Evolutionary conservation across 1,140 invertebrate genomes (phyloP).

Genomic region (Ips nitidus): DNA sequence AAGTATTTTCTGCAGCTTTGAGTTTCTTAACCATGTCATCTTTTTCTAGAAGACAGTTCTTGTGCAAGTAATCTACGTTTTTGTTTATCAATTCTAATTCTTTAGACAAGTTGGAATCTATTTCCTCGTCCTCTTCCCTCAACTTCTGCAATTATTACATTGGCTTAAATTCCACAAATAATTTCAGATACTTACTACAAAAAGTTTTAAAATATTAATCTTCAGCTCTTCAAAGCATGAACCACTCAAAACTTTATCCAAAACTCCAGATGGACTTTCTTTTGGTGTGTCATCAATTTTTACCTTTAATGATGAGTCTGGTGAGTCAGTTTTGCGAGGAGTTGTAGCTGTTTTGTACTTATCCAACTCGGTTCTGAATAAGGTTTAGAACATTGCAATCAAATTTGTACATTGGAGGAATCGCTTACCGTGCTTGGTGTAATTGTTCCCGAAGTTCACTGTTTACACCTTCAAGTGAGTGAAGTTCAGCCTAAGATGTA

Average conservation of each 20-base stretch:
- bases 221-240: conserved; percentile 8
- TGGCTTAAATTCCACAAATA: too few relatives aligned
- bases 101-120: conserved; percentile 6
- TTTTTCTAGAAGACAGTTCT: conserved; percentile 24
- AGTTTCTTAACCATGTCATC: conserved; percentile 9
- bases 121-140: background rate
- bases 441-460: conserved; percentile 58
- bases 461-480: conserved; percentile 62
- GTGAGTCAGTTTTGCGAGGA: background rate
- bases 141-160: conserved; percentile 4
- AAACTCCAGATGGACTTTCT: background rate
- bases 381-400: background rate
- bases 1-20: background rate
- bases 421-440: conserved; percentile 20
- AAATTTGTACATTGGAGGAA: conserved; percentile 1
- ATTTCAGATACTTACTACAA: conserved; percentile 11
- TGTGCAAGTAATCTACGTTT: conserved; percentile 18
- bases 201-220: conserved; percentile 10
- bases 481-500: conserved; percentile 58
- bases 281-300: background rate
- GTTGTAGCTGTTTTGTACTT: conserved; percentile 1
- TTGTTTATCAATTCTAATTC: conserved; percentile 21
- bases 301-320: too few relatives aligned
- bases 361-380: conserved; percentile 15
- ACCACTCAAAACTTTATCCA: conserved; percentile 1